Percentiles rank a stretch among this genome's conserved stretches.
Conservation (phyloP, 2,888 invertebrate species). For the Nephrotoma flavescens region DNA sequence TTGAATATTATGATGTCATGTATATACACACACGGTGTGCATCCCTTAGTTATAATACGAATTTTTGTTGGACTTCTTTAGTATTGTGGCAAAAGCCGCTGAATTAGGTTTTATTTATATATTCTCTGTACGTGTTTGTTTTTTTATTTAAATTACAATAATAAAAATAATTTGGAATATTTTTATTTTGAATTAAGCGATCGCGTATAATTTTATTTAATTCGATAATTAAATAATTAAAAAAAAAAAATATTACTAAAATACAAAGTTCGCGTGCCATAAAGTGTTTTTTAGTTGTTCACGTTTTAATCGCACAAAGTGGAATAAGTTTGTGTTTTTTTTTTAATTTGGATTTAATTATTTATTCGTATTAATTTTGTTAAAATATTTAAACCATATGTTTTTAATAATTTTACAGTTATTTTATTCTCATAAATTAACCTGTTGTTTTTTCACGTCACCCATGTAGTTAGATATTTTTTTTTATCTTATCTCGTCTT, state of each 20-base stretch:
- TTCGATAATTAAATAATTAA: background rate
- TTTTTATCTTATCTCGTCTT: background rate
- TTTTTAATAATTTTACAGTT: background rate
- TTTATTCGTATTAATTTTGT: background rate
- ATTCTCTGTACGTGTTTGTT: background rate
- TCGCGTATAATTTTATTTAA: background rate
- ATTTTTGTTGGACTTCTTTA: background rate
- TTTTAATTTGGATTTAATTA: background rate
- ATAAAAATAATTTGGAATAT: background rate
- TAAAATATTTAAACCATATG: background rate
- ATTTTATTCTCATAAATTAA: background rate
- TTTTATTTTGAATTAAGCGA: background rate
- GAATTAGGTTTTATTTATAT: constrained; percentile 3
- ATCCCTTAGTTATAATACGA: background rate
- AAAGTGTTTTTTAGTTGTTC: background rate
- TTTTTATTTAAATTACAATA: background rate
- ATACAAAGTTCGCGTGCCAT: background rate
- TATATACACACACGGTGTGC: background rate
- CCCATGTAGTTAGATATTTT: background rate
- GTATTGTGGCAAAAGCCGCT: constrained; percentile 6
- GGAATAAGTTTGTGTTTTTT: background rate
- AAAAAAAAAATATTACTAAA: background rate
- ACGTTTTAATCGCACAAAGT: background rate
- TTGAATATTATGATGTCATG: background rate
- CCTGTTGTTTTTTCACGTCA: background rate